phyloP scores from a whole-genome alignment of 1,140 invertebrate species.

The Drosophila lacertosa region DNA sequence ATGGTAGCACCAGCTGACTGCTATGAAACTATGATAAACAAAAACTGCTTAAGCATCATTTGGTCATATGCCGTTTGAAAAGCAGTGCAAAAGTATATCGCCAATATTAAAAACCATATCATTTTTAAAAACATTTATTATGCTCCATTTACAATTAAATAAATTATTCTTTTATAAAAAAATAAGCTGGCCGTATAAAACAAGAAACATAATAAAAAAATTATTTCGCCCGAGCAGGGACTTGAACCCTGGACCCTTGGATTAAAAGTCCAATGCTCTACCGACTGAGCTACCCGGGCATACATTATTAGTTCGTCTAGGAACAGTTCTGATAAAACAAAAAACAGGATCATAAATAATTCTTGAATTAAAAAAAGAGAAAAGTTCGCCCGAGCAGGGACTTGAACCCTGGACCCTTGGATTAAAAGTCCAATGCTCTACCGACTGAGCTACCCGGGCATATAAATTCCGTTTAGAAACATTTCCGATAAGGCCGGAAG shows the following conservation, averaged over 20 bases:
- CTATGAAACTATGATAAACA: too few relatives aligned
- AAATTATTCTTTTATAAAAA: too few relatives aligned
- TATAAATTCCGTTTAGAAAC: background rate
- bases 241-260: slow-evolving; percentile 92
- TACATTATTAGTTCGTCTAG: fast-evolving
- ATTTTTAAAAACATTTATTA: too few relatives aligned
- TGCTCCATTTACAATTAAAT: too few relatives aligned
- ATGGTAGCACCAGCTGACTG: too few relatives aligned
- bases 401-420: slow-evolving; percentile 92
- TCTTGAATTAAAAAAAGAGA: too few relatives aligned
- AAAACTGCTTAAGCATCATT: too few relatives aligned
- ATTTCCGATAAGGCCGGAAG: background rate
- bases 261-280: slow-evolving; percentile 91
- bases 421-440: slow-evolving; percentile 91
- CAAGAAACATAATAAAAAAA: too few relatives aligned
- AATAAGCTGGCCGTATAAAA: too few relatives aligned
- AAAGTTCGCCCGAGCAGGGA: slow-evolving; percentile 89
- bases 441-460: slow-evolving; percentile 90
- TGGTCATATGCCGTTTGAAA: too few relatives aligned
- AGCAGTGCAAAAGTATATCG: too few relatives aligned
- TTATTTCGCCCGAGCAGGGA: slow-evolving; percentile 88
- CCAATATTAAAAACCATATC: too few relatives aligned
- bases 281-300: slow-evolving; percentile 90
- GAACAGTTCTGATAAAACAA: slow-evolving; percentile 3
- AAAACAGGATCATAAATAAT: background rate